Conservation (phyloP, 2,113 vertebrate species). For the Eptatretus burgeri region DNA sequence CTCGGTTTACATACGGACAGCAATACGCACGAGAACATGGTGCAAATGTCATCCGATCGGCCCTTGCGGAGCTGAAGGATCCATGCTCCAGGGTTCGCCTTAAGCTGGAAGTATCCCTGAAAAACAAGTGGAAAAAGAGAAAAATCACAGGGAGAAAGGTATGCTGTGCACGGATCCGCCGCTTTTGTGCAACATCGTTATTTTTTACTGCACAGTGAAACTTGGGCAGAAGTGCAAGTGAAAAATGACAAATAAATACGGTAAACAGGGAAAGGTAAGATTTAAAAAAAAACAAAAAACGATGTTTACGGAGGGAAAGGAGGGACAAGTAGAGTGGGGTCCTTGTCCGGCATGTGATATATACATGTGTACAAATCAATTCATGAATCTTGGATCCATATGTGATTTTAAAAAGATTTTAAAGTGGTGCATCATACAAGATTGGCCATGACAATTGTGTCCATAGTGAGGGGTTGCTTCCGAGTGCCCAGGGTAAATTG, state of each 20-base stretch:
- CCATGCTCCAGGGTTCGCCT: slow-evolving; percentile 88
- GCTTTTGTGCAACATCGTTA: neutral
- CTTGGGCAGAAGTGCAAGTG: too few relatives aligned
- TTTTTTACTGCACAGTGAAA: neutral
- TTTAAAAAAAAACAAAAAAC: too few relatives aligned
- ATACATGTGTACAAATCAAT: too few relatives aligned
- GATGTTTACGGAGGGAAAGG: too few relatives aligned
- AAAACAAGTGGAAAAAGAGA: slow-evolving; percentile 7
- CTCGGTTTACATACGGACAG: neutral
- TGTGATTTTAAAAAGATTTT: too few relatives aligned
- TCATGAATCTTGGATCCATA: too few relatives aligned
- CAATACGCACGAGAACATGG: slow-evolving; percentile 67
- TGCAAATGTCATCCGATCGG: slow-evolving; percentile 87
- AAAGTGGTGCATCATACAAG: slow-evolving; percentile 21
- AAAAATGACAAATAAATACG: neutral
- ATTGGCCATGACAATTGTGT: slow-evolving; percentile 97
- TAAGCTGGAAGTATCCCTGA: slow-evolving; percentile 89
- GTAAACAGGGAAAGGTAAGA: too few relatives aligned
- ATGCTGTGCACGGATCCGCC: neutral
- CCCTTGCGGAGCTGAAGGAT: slow-evolving; percentile 61
- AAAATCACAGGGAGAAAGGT: neutral
- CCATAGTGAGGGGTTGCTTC: slow-evolving; percentile 36
- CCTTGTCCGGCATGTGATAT: too few relatives aligned
- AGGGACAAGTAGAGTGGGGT: too few relatives aligned
- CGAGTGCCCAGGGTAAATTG: slow-evolving; percentile 72